Evolutionary conservation across 2,888 invertebrate species (phyloP).

Genomic region (Aspidiotus rigidus): DNA sequence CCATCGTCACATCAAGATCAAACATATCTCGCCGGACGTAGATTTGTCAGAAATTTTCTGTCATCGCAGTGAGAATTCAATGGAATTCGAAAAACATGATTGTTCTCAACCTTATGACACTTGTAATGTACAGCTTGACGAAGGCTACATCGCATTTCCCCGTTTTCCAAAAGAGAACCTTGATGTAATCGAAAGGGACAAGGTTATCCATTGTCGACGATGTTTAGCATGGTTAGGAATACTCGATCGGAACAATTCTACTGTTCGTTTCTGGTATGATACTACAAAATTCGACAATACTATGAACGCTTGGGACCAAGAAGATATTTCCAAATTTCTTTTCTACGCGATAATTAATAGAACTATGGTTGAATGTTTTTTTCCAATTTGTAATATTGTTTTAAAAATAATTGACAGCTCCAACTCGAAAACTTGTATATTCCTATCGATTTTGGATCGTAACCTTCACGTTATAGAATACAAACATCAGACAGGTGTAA

Average conservation of each 20-base stretch:
- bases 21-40: conserved; percentile 1
- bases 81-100: neutral
- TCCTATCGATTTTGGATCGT: conserved; percentile 16
- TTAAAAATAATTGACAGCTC: neutral
- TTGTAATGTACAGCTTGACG: conserved; percentile 6
- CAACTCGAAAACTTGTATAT: neutral
- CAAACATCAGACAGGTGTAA: neutral
- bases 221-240: conserved; percentile 19
- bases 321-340: conserved; percentile 9
- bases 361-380: conserved; percentile 13
- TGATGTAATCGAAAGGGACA: neutral
- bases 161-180: conserved; percentile 5
- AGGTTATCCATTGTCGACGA: conserved; percentile 7
- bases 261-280: conserved; percentile 18
- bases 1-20: neutral
- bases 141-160: conserved; percentile 5
- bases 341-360: conserved; percentile 7
- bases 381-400: conserved; percentile 25
- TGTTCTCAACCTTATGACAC: neutral
- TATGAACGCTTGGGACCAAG: neutral
- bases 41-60: conserved; percentile 23
- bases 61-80: conserved; percentile 1
- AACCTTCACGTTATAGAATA: conserved; percentile 13
- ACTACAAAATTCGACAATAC: conserved; percentile 4
- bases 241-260: neutral